Conservation (phyloP, 1,140 invertebrate species). For the Diuraphis noxia region DNA sequence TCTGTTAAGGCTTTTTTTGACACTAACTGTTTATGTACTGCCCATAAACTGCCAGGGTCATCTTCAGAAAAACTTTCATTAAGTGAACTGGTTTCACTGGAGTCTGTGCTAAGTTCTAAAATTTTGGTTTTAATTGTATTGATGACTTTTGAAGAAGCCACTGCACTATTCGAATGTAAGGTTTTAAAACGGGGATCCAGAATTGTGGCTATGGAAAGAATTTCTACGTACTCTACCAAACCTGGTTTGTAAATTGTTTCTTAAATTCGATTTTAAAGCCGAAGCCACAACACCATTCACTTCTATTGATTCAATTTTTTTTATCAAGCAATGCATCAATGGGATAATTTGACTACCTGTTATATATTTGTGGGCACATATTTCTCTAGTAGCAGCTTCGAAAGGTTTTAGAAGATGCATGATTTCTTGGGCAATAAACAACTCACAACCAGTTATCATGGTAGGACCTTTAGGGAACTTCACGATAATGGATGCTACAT, state of each 20-base stretch:
- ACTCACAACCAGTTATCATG: neutral
- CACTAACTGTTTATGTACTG: neutral
- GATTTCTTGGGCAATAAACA: neutral
- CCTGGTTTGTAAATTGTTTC: neutral
- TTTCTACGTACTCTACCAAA: neutral
- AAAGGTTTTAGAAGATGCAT: neutral
- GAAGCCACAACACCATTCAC: neutral
- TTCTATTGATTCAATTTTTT: neutral
- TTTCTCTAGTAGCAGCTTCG: neutral
- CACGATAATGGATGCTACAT: neutral
- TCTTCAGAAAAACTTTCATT: neutral
- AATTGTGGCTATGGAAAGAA: neutral
- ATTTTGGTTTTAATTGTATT: neutral
- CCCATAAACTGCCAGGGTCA: neutral
- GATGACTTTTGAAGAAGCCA: neutral
- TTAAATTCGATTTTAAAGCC: neutral
- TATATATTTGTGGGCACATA: neutral
- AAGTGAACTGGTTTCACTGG: neutral
- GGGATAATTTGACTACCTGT: neutral
- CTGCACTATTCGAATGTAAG: neutral
- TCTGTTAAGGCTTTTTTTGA: neutral
- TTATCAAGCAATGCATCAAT: neutral
- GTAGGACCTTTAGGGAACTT: neutral
- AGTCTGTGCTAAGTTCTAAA: neutral
- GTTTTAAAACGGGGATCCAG: neutral